Conservation (phyloP, 2,888 invertebrate genomes). For the Drosophila nigritarsus region DNA sequence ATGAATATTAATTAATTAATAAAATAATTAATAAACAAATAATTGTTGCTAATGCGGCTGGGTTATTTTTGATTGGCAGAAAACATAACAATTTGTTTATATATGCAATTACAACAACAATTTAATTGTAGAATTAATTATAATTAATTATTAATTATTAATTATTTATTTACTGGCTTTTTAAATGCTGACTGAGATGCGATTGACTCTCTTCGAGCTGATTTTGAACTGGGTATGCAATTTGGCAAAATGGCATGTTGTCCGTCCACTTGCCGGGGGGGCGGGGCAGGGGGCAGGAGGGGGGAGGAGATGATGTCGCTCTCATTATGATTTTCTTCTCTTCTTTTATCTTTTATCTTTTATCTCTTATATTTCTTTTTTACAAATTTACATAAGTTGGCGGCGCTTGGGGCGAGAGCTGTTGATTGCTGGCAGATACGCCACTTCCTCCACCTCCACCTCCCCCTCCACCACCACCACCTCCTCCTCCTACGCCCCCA, state of each 20-base stretch:
- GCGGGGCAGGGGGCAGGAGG: background rate
- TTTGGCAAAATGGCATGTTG: background rate
- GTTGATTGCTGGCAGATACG: conserved; percentile 87
- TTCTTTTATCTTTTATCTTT: background rate
- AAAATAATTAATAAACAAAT: background rate
- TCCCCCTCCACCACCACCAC: conserved; percentile 24
- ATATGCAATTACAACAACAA: background rate
- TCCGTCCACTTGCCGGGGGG: background rate
- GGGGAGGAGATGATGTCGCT: background rate
- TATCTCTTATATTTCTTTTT: conserved; percentile 26
- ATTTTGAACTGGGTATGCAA: background rate
- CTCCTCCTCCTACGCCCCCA: conserved; percentile 26
- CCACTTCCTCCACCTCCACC: conserved; percentile 47
- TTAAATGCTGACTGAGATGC: background rate
- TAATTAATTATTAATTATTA: background rate
- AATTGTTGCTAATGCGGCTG: background rate
- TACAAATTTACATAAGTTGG: conserved; percentile 96
- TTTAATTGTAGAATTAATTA: background rate
- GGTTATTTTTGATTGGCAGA: background rate
- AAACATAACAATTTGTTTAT: background rate
- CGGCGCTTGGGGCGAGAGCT: conserved; percentile 92
- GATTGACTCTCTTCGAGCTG: background rate
- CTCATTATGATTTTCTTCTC: background rate
- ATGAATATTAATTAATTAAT: background rate
- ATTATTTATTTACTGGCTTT: conserved; percentile 1